A percentile compares a stretch with the other conserved stretches of the same genome.
Evolutionary conservation across 2,797 vertebrate species (phyloP).

Genomic region (Pachyuromys duprasi): DNA sequence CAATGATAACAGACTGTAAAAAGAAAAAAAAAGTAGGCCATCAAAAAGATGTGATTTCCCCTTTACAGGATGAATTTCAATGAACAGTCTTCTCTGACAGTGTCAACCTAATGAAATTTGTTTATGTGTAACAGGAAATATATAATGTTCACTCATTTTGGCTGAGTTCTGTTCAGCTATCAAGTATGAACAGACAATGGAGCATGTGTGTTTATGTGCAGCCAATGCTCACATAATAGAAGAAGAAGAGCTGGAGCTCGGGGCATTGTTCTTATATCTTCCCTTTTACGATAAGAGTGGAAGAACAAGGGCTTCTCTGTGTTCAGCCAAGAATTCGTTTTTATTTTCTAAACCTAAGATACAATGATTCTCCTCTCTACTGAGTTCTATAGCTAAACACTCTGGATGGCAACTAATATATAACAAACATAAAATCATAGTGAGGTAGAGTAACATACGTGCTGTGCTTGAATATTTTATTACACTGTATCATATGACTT

Average conservation of each 20-base stretch:
- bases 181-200: background rate
- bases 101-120: background rate
- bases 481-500: constrained; percentile 46
- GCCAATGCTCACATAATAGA: background rate
- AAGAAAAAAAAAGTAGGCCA: background rate
- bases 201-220: background rate
- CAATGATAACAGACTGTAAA: constrained; percentile 27
- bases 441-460: background rate
- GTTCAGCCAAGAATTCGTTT: background rate
- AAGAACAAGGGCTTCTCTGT: background rate
- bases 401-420: constrained; percentile 63
- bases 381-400: constrained; percentile 44
- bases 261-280: background rate
- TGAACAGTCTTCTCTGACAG: background rate
- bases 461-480: constrained; percentile 56
- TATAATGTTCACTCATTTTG: background rate
- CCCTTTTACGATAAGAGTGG: background rate
- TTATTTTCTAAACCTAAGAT: constrained; percentile 40
- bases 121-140: background rate
- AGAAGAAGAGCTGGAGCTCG: background rate
- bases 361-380: background rate
- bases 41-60: background rate
- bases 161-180: background rate
- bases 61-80: constrained; percentile 28
- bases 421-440: constrained; percentile 61